Evolutionary conservation across 2,888 invertebrate species (phyloP).

Genomic region (Agelastica alni): DNA sequence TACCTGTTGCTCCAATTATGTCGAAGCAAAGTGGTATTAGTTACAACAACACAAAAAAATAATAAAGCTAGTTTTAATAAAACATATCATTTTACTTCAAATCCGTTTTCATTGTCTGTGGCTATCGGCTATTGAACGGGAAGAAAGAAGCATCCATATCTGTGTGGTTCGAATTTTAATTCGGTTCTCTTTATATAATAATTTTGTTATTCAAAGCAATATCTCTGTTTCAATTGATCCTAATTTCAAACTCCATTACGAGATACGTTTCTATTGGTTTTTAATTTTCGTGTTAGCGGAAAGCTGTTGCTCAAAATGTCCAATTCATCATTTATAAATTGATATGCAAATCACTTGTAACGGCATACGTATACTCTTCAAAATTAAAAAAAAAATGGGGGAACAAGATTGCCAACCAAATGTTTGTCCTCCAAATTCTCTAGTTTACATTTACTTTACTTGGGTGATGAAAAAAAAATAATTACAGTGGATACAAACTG

Average conservation of each 20-base stretch:
- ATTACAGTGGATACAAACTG: too few relatives aligned
- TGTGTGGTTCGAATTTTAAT: too few relatives aligned
- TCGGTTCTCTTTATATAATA: too few relatives aligned
- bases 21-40: too few relatives aligned
- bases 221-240: not conserved
- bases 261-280: not conserved
- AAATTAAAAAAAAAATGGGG: constrained; percentile 2
- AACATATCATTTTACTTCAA: too few relatives aligned
- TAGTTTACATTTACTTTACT: constrained; percentile 11
- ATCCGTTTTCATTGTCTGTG: too few relatives aligned
- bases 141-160: too few relatives aligned
- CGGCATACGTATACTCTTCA: not conserved
- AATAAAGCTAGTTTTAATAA: too few relatives aligned
- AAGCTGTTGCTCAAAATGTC: not conserved
- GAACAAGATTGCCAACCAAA: constrained; percentile 10
- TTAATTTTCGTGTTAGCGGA: not conserved
- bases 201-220: not conserved
- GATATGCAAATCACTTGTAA: not conserved
- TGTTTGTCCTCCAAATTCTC: constrained; percentile 12
- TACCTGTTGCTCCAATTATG: too few relatives aligned
- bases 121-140: too few relatives aligned
- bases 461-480: constrained; percentile 12
- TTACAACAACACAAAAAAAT: too few relatives aligned
- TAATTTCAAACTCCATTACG: not conserved
- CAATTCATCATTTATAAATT: not conserved